Evolutionary conservation across 2,888 invertebrate species (phyloP), one percentile per base, ranked within the genome.

Genomic region (Temnothorax rugatulus): DNA sequence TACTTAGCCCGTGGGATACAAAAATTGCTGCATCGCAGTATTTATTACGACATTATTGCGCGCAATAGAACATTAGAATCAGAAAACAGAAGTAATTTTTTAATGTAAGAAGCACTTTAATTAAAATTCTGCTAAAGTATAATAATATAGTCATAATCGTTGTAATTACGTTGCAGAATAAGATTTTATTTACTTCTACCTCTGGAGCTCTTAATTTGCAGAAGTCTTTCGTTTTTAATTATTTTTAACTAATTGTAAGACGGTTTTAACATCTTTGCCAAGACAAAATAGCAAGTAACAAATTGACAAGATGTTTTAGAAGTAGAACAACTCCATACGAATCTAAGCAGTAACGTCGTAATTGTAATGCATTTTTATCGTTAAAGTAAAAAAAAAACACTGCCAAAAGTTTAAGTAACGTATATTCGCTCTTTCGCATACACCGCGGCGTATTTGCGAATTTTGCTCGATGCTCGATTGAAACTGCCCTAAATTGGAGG

Each of bases 401-500:
- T 1, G n/a, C 11, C 13, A 18, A 9, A 44, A n/a, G 0, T 41
- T 18, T 11, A 44, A 34, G 7, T 34, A 34, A 66, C 21, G n/a
- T 52, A 41, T 64, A 54, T n/a, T 38, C 9, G 25, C n/a, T 15
- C 11, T 38, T 25, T 68, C 3, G 21, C 44, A 2, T 21, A 11
- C 2, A 18, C n/a, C n/a, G n/a, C 4, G n/a, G n/a, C 8, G 8
- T 15, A 3, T 41, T 64, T 21, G 2, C 38, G 38, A 47, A 25
- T 29, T 29, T 29, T 29, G 29, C 29, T 29, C 29, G 2, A 2
- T 44, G 29, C 18, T 13, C 21, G 44, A 75, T 75, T 38, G 81
- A 41, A 69, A 61, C 13, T 25, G n/a, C 4, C 5, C n/a, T 15
- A 68, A 47, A 68, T 68, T 69, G 47, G 71, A 71, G n/a, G 21